Evolutionary conservation across 2,888 invertebrate species (phyloP).

Genomic region (Platycheirus albimanus): DNA sequence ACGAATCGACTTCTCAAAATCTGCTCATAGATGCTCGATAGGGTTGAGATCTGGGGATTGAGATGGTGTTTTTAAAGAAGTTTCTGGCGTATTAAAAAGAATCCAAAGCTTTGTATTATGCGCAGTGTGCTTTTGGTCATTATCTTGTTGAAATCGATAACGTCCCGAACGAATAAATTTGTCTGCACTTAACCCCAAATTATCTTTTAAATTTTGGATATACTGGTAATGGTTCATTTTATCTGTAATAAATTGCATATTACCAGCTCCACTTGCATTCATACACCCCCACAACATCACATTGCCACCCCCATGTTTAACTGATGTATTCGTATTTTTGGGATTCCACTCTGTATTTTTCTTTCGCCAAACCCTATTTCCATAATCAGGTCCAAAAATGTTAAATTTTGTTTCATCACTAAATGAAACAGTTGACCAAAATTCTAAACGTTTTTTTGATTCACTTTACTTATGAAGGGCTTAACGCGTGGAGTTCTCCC

Average conservation of each 20-base stretch:
- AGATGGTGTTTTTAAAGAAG: neutral
- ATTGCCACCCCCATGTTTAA: constrained; percentile 17
- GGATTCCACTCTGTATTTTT: constrained; percentile 12
- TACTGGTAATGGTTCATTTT: neutral
- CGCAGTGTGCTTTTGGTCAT: neutral
- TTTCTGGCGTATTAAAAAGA: neutral
- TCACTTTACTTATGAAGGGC: constrained; percentile 2
- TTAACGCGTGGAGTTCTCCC: constrained; percentile 15
- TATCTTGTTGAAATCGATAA: neutral
- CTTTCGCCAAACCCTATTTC: constrained; percentile 10
- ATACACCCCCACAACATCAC: constrained; percentile 23
- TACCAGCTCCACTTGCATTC: neutral
- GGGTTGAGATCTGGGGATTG: neutral
- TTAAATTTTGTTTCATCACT: constrained; percentile 13
- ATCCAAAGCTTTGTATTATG: neutral
- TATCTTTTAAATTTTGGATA: neutral
- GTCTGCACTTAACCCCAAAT: neutral
- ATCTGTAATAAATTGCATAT: neutral
- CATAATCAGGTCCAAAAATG: constrained; percentile 15
- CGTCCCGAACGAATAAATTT: neutral
- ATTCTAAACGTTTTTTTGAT: constrained; percentile 6
- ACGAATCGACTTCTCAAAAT: neutral
- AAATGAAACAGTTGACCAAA: neutral
- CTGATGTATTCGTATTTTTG: neutral
- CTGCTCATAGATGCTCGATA: neutral